Evolutionary conservation across 1,140 invertebrate genomes (phyloP).

Genomic region (Lanistes nyassanus): DNA sequence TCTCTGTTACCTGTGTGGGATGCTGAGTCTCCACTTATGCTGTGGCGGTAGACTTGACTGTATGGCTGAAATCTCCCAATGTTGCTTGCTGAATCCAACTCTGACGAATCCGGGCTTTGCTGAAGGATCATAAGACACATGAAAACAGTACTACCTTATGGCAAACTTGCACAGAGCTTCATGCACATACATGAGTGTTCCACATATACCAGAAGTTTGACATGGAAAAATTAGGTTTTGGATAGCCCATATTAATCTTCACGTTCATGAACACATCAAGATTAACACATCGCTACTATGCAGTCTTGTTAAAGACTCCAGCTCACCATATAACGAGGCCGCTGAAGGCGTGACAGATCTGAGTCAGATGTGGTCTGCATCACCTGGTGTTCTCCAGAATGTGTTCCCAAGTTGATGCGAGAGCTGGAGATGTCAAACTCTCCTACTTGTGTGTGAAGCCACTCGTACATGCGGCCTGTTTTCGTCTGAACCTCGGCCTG

Average conservation of each 20-base stretch:
- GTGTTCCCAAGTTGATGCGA: constrained; percentile 34
- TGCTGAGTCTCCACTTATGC: too few relatives aligned
- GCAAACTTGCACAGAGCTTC: not conserved
- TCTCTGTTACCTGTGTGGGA: too few relatives aligned
- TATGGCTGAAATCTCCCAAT: not conserved
- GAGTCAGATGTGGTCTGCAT: constrained; percentile 6
- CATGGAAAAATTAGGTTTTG: not conserved
- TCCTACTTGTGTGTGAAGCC: constrained; percentile 63
- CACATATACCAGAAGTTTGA: not conserved
- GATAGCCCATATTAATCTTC: not conserved
- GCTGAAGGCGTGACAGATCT: not conserved
- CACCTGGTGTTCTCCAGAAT: not conserved
- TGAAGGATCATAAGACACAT: not conserved
- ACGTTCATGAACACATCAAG: not conserved
- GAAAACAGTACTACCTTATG: not conserved
- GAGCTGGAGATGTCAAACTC: constrained; percentile 45
- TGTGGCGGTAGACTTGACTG: too few relatives aligned
- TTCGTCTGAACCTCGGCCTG: constrained; percentile 37
- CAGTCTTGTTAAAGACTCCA: not conserved
- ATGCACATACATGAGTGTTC: too few relatives aligned
- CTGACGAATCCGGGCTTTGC: not conserved
- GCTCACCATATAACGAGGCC: constrained; percentile 33
- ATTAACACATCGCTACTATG: not conserved
- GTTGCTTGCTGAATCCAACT: not conserved
- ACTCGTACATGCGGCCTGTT: constrained; percentile 55